A percentile compares a stretch with the other conserved stretches of the same genome.
Conservation (phyloP, 1,140 invertebrate species). For the Ceratosolen fusciceps region DNA sequence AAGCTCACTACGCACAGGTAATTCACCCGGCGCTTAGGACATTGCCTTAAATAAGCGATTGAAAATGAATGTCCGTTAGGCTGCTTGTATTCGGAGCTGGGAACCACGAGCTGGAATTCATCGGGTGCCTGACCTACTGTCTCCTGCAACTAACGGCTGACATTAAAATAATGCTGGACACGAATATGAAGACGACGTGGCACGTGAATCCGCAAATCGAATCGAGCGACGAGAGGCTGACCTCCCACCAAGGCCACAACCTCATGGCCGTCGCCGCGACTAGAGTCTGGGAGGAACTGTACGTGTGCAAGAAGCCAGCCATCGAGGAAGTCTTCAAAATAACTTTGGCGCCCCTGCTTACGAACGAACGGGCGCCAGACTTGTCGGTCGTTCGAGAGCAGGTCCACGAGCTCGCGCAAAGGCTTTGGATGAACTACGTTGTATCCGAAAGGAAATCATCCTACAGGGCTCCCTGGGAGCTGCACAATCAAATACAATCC, state of each 20-base stretch:
- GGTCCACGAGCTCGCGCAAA: slow-evolving; percentile 87
- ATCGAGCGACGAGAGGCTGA: slow-evolving; percentile 82
- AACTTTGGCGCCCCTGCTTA: slow-evolving; percentile 78
- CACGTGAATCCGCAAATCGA: slow-evolving; percentile 87
- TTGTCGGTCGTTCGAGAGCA: slow-evolving; percentile 84
- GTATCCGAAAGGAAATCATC: slow-evolving; percentile 89
- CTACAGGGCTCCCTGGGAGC: slow-evolving; percentile 88
- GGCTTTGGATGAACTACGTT: slow-evolving; percentile 92
- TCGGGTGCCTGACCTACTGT: slow-evolving; percentile 95
- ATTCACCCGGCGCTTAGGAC: slow-evolving; percentile 17
- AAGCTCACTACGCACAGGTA: slow-evolving; percentile 88
- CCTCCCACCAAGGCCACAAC: slow-evolving; percentile 86
- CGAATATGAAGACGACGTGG: slow-evolving; percentile 87
- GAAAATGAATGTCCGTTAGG: slow-evolving; percentile 65
- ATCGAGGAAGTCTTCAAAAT: slow-evolving; percentile 95
- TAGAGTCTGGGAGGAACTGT: slow-evolving; percentile 97
- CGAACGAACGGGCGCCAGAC: slow-evolving; percentile 85
- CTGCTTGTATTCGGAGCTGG: slow-evolving; percentile 92
- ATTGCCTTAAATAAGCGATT: not conserved
- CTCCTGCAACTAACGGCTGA: slow-evolving; percentile 93
- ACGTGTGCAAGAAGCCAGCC: slow-evolving; percentile 95
- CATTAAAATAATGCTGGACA: slow-evolving; percentile 87
- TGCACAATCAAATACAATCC: slow-evolving; percentile 95
- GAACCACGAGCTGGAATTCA: slow-evolving; percentile 95
- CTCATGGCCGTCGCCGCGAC: slow-evolving; percentile 91